phyloP scores from a whole-genome alignment of 2,888 invertebrate genomes.

The Strigamia maritima region DNA sequence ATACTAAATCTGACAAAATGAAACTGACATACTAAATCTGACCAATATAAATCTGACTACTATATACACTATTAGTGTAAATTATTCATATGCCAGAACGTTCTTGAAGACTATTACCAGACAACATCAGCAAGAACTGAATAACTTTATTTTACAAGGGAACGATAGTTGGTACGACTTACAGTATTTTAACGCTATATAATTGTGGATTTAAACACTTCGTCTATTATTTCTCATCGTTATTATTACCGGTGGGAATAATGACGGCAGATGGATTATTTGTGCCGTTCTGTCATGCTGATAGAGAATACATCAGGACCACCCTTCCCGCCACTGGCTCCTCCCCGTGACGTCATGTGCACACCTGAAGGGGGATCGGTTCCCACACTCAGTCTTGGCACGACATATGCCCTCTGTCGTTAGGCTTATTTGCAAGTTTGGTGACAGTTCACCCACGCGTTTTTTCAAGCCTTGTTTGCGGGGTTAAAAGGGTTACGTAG shows the following conservation, averaged over 20 bases:
- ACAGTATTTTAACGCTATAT: too few species aligned
- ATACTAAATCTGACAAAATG: too few species aligned
- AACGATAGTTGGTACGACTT: too few species aligned
- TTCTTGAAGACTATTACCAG: too few species aligned
- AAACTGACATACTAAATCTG: too few species aligned
- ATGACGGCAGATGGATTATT: background rate
- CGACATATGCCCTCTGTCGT: background rate
- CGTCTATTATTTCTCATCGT: background rate
- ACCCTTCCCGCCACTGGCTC: background rate
- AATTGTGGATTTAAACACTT: too few species aligned
- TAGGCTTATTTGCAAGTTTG: background rate
- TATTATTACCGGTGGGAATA: background rate
- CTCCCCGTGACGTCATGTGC: background rate
- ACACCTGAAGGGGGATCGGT: conserved; percentile 7
- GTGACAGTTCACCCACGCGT: conserved; percentile 11
- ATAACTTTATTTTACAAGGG: too few species aligned
- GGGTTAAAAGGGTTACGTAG: background rate
- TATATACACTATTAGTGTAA: too few species aligned
- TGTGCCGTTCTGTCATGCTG: background rate
- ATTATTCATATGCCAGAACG: too few species aligned
- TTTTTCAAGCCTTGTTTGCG: background rate
- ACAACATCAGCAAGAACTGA: too few species aligned
- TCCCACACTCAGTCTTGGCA: background rate
- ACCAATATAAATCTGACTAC: too few species aligned
- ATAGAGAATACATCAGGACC: background rate